These are phyloP conservation scores for Congeria kusceri DNA, from an alignment of 2,888 invertebrate genomes.

Conservation along the genomic window DNA sequence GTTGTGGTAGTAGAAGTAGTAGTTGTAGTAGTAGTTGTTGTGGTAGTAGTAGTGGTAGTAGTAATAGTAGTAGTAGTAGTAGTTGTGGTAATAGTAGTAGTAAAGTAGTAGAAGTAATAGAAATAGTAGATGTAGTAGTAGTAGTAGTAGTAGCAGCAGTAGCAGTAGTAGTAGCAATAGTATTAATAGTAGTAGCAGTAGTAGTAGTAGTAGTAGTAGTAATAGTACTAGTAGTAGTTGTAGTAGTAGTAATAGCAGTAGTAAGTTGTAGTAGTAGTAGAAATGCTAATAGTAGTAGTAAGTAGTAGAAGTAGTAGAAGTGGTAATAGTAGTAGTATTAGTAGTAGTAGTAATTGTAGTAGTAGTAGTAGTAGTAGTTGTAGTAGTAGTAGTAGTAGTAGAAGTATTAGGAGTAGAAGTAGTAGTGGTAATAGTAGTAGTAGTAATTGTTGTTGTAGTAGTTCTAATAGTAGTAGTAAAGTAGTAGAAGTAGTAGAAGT, in stretches of 20 bases:
- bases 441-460: background rate
- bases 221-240: slow-evolving; percentile 1
- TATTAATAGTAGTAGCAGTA: background rate
- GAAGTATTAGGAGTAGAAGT: no score
- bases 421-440: slow-evolving; percentile 3
- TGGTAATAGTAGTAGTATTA: no score
- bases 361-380: no score
- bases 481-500: background rate
- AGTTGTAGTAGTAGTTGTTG: background rate
- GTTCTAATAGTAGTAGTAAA: background rate
- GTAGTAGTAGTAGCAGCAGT: background rate
- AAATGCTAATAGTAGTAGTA: background rate
- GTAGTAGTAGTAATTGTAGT: no score
- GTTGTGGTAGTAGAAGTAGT: background rate
- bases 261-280: slow-evolving; percentile 8
- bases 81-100: background rate
- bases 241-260: slow-evolving; percentile 3
- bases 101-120: background rate
- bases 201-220: slow-evolving; percentile 8
- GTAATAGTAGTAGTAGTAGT: slow-evolving; percentile 8
- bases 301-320: no score
- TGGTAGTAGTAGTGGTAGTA: background rate
- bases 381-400: no score
- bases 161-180: background rate
- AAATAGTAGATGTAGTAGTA: background rate